These are phyloP conservation scores for Morpho achilles DNA, from an alignment of 2,888 invertebrate genomes.

Conservation along the genomic window DNA sequence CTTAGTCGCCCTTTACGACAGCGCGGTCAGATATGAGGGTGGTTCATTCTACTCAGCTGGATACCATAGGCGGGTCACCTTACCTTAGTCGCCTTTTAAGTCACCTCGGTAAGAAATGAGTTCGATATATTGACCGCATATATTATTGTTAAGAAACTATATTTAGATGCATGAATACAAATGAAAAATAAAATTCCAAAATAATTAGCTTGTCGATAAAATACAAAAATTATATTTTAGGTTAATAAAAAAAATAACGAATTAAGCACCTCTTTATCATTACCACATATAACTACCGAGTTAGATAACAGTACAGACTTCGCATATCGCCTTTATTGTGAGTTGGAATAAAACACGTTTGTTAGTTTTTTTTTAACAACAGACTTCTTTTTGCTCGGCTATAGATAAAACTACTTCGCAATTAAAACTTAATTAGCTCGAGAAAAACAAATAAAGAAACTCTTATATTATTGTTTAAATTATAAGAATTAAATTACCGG, in stretches of 20 bases:
- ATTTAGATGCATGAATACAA: no score
- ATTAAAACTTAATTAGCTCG: constrained; percentile 11
- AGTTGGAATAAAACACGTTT: constrained; percentile 8
- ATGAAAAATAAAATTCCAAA: no score
- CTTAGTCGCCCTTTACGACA: no score
- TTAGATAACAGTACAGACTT: constrained; percentile 12
- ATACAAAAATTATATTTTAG: background rate
- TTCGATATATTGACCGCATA: no score
- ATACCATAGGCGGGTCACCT: no score
- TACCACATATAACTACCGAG: background rate
- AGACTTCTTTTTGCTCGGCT: constrained; percentile 4
- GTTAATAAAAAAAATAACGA: background rate
- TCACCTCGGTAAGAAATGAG: no score
- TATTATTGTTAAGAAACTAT: no score
- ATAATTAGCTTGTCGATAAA: no score
- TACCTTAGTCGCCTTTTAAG: no score
- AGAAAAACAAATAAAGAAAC: constrained; percentile 3
- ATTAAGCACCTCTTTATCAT: no score
- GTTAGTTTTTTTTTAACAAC: constrained; percentile 7
- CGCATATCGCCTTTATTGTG: constrained; percentile 2
- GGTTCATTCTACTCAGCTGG: no score
- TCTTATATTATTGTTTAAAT: background rate
- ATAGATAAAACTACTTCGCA: constrained; percentile 9
- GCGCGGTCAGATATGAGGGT: no score
- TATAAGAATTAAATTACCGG: background rate